Base-by-base conservation (phyloP, 2,113 vertebrate species). In the Xenus cinereus region DNA sequence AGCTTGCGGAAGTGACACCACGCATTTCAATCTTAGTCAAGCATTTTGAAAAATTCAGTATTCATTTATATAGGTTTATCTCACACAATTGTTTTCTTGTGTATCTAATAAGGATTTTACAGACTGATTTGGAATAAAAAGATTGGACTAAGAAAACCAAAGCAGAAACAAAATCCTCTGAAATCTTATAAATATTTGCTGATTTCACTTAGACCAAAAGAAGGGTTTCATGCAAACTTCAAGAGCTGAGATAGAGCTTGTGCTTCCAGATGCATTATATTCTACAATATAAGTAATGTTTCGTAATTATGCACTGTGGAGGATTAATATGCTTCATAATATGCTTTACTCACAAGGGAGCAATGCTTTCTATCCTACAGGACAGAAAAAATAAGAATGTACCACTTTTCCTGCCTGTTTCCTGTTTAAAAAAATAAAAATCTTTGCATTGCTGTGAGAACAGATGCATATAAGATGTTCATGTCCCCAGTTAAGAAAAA, bases 271-370 rank as follows among this genome's bases (percentile, higher is more conserved):
- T 76, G n/a, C 32, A 35, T 80, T 76, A 9, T 41, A 24, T 56
- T 71, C 51, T 88, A 37, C 89, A 94, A 63, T 84, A 59, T 10
- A 72, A 56, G 15, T 51, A 5, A 2, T 78, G 14, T 76, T 91
- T 62, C 2, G 1, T 83, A 83, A 56, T 69, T 91, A 45, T 30
- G 32, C 18, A 51, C 20, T 41, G 18, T 39, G 19, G 5, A 75
- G 48, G 23, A 60, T 85, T 83, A 73, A 83, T 80, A 30, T 63
- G 37, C 12, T 94, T 93, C 39, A 62, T 59, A 79, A 85, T 62
- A n/a, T 83, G 37, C 20, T 84, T 92, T 86, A 48, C 15, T 80
- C 32, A 69, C 54, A 64, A 59, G 30, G 23, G 15, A 64, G 11
- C 35, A 88, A 64, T 1, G 5, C 21, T 60, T 90, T 94, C 37